phyloP scores from a whole-genome alignment of 2,113 vertebrate genomes.

The Dicrurus megarhynchus region DNA sequence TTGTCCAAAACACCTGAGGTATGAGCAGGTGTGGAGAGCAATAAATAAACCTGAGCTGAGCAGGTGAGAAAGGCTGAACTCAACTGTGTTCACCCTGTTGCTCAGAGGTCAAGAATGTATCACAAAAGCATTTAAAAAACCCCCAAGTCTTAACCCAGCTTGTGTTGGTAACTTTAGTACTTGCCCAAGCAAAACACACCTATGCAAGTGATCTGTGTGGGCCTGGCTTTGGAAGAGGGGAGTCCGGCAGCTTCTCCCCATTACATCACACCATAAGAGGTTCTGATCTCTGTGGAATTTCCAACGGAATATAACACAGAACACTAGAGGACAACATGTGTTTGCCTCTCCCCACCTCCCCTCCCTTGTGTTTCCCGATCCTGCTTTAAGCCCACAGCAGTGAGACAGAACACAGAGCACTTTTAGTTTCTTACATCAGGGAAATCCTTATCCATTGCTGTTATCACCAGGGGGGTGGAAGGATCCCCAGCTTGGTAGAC shows the following conservation, averaged over 20 bases:
- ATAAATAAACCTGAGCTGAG: neutral
- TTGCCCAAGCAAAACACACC: neutral
- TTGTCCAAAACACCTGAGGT: neutral
- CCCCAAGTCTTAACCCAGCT: neutral
- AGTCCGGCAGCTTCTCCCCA: neutral
- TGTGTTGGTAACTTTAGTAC: neutral
- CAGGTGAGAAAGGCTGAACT: neutral
- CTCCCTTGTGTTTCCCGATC: neutral
- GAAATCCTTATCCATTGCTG: constrained; percentile 57
- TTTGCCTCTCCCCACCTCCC: neutral
- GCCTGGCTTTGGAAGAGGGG: neutral
- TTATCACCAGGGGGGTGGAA: constrained; percentile 67
- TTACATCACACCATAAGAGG: neutral
- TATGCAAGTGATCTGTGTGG: neutral
- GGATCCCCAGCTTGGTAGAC: constrained; percentile 72
- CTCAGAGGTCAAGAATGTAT: neutral
- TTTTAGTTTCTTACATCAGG: constrained; percentile 39
- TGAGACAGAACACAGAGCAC: neutral
- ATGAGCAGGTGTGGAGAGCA: neutral
- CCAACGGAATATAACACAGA: neutral
- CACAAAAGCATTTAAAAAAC: neutral
- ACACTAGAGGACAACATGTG: neutral
- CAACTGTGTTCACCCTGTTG: neutral
- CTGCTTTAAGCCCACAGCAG: neutral
- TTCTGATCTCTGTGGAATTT: neutral